These are phyloP conservation scores for Pseudorhiza aurosa DNA, from an alignment of 30 jellyfish, hydroid and myxozoan species.

Conservation along the genomic window DNA sequence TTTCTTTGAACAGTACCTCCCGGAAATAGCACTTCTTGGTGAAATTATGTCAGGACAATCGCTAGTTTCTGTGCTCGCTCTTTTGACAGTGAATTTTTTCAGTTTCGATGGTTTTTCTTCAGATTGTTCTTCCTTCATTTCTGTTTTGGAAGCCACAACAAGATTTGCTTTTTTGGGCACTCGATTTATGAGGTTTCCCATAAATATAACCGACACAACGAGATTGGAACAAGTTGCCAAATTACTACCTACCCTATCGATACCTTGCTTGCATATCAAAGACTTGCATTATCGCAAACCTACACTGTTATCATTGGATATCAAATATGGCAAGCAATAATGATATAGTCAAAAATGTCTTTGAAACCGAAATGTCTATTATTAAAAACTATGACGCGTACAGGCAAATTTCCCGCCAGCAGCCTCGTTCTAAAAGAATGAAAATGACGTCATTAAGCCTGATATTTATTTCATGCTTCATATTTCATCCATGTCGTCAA, in stretches of 20 bases:
- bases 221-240: too few relatives aligned
- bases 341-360: background rate
- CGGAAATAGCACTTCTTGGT: slow-evolving; percentile 31
- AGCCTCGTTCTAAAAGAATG: slow-evolving; percentile 38
- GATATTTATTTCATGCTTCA: too few relatives aligned
- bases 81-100: too few relatives aligned
- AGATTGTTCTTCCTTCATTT: background rate
- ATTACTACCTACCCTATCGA: too few relatives aligned
- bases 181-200: background rate
- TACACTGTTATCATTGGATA: too few relatives aligned
- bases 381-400: slow-evolving; percentile 14
- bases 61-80: background rate
- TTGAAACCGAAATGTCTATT: background rate
- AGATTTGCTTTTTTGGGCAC: background rate
- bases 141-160: background rate
- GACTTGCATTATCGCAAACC: too few relatives aligned
- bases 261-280: too few relatives aligned
- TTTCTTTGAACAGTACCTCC: background rate
- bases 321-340: too few relatives aligned
- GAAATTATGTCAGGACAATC: slow-evolving; percentile 17
- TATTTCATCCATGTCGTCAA: too few relatives aligned
- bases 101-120: too few relatives aligned
- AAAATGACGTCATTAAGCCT: background rate
- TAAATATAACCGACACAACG: too few relatives aligned
- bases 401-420: slow-evolving; percentile 42